Conservation (phyloP, 92 coral and sea anemone genomes). For the Isaurus tuberculatus region DNA sequence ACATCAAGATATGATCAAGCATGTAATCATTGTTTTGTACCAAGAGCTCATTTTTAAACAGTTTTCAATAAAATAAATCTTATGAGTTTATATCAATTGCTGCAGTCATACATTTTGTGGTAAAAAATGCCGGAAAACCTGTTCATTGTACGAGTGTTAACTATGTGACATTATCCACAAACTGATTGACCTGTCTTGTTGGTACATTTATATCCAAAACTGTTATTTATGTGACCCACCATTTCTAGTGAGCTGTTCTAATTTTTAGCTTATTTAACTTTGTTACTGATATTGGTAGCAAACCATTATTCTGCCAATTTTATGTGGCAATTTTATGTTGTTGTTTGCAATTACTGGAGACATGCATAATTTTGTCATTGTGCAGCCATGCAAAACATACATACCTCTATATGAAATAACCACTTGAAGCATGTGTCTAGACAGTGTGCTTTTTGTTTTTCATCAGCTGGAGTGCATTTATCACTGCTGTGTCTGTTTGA, state of each 20-base stretch:
- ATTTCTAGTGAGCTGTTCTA: no score
- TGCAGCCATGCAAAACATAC: not conserved
- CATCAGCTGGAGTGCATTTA: not conserved
- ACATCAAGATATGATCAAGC: no score
- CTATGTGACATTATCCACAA: not conserved
- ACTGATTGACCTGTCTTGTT: no score
- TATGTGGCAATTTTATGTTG: no score
- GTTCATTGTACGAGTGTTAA: not conserved
- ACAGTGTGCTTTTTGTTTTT: not conserved
- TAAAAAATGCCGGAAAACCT: not conserved
- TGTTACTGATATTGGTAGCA: no score
- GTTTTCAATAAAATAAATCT: not conserved
- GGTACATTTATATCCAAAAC: no score
- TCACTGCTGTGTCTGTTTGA: not conserved
- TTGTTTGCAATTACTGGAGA: no score
- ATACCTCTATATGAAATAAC: not conserved
- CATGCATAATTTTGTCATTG: not conserved
- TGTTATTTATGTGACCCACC: no score
- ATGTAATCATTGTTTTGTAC: no score
- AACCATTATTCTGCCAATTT: no score
- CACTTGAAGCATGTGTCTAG: constrained; percentile 39
- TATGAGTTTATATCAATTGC: not conserved
- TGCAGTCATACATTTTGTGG: not conserved
- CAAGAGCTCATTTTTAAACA: not conserved
- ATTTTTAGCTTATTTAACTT: no score